Conservation (phyloP, 2,113 vertebrate genomes). For the Calyptomena viridis region DNA sequence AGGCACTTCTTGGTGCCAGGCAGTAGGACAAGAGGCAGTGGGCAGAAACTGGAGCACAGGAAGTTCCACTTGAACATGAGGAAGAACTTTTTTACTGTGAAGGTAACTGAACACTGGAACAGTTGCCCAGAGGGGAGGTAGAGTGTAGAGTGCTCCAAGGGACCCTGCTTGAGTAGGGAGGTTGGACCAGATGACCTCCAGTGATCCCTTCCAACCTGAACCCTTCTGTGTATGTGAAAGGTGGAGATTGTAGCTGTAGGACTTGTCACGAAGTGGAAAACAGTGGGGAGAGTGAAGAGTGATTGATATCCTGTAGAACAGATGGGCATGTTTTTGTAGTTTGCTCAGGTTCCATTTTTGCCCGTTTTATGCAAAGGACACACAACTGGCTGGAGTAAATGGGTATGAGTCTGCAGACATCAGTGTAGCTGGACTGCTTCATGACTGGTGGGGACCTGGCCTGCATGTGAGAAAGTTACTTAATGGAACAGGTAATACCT, state of each 20-base stretch:
- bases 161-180: rapidly evolving
- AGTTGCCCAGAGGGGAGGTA: neutral
- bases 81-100: neutral
- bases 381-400: neutral
- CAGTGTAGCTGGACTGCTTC: neutral
- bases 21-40: neutral
- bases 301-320: neutral
- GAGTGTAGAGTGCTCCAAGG: neutral
- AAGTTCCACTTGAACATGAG: neutral
- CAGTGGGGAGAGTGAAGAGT: neutral
- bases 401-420: neutral
- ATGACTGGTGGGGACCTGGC: neutral
- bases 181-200: neutral
- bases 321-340: neutral
- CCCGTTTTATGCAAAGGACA: neutral
- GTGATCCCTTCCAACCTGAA: neutral
- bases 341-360: neutral
- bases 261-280: neutral
- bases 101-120: neutral
- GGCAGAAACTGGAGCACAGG: neutral
- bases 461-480: neutral
- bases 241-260: neutral
- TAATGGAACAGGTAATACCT: neutral
- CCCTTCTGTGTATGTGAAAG: neutral
- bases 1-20: neutral